Evolutionary conservation across 2,113 vertebrate genomes (phyloP), one percentile per base, ranked within the genome.

Genomic region (Pholis gunnellus): DNA sequence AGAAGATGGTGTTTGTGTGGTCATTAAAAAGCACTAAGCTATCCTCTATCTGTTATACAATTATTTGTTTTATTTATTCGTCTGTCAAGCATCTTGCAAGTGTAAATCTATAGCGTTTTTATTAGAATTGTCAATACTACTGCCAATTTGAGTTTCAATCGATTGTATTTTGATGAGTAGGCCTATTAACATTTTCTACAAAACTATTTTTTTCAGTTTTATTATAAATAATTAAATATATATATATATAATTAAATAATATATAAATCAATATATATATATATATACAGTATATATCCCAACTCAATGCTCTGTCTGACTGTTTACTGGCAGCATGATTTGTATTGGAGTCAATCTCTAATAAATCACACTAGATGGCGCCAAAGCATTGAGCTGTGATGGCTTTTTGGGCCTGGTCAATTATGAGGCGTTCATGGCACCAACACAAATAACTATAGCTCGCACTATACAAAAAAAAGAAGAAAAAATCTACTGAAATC

Each of bases 361-460:
- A 15, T 27, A 11, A 0, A 5, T 3, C 40, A 34, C 90, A 79
- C 69, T 86, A 92, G 93, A 89, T 90, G 89, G 89, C 59, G 81
- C 61, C 75, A 89, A n/a, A 81, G 76, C 11, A 88, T 54, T 60
- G 50, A 27, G 3, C 2, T 79, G n/a, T 0, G 34, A 83, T 11
- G 6, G 2, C 1, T 6, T 50, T 20, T 34, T 29, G 42, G 82
- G 36, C 5, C 18, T 54, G 48, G 59, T 65, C 50, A 29, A 6
- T 59, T 31, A 14, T 4, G 34, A 46, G 11, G 20, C 9, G 20
- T 6, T 6, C 0, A 66, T 18, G 25, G 27, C 29, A 56, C 2
- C 17, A 48, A 17, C 2, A 25, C 10, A 25, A 42, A 52, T 7
- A 0, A 44, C 11, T 42, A 5, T n/a, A 54, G 52, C 1, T 27